Evolutionary conservation across 2,113 vertebrate genomes (phyloP).

Genomic region (Protomyctophum bolini): DNA sequence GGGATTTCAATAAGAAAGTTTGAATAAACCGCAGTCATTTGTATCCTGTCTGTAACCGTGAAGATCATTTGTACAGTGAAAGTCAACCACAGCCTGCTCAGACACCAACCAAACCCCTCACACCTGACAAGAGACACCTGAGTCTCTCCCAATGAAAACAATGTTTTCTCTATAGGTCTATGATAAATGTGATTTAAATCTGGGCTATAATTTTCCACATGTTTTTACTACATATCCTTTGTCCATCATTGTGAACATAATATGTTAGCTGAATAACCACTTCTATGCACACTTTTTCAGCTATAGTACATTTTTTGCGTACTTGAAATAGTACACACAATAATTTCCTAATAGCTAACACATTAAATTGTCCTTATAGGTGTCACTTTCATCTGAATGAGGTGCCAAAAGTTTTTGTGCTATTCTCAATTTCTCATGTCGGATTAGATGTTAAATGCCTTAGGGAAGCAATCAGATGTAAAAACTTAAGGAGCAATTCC

Average conservation of each 20-base stretch:
- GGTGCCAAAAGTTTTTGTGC: slow-evolving; percentile 14
- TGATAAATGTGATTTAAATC: background rate
- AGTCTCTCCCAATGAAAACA: background rate
- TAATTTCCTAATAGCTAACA: background rate
- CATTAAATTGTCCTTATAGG: slow-evolving; percentile 1
- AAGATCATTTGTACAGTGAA: slow-evolving; percentile 70
- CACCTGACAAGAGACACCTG: background rate
- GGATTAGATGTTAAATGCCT: slow-evolving; percentile 64
- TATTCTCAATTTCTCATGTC: slow-evolving; percentile 24
- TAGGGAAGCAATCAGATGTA: slow-evolving; percentile 69
- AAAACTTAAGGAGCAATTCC: slow-evolving; percentile 64
- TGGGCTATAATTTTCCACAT: background rate
- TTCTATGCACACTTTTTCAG: background rate
- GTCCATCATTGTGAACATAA: background rate
- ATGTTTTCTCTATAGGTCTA: background rate
- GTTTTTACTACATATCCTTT: background rate
- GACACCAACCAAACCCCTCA: slow-evolving; percentile 2
- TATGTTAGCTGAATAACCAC: background rate
- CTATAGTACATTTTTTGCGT: background rate
- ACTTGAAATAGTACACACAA: background rate
- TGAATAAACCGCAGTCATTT: slow-evolving; percentile 79
- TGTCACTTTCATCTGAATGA: background rate
- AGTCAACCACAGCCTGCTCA: slow-evolving; percentile 62
- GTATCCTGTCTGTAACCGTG: slow-evolving; percentile 73
- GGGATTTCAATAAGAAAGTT: slow-evolving; percentile 72